Conservation (phyloP, 2,113 vertebrate genomes). For the Gopherus flavomarginatus region DNA sequence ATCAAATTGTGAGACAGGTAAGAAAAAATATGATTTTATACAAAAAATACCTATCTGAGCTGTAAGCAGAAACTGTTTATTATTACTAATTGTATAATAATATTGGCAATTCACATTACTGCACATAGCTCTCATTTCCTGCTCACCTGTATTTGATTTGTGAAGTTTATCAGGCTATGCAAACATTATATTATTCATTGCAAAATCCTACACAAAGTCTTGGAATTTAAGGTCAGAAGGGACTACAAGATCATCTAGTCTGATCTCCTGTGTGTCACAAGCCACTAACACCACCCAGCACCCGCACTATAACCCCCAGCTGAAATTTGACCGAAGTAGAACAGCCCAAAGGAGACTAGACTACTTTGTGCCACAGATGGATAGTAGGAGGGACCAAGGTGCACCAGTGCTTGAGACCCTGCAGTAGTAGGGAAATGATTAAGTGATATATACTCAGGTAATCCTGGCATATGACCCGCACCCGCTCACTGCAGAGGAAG, state of each 20-base stretch:
- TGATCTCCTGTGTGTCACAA: not conserved
- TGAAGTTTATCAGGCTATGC: not conserved
- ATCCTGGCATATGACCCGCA: too few species aligned
- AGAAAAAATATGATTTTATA: conserved; percentile 48
- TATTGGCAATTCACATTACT: not conserved
- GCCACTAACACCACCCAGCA: not conserved
- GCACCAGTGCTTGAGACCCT: too few species aligned
- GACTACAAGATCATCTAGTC: not conserved
- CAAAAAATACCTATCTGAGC: not conserved
- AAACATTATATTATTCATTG: not conserved
- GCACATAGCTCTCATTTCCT: not conserved
- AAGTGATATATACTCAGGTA: too few species aligned
- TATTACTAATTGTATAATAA: not conserved
- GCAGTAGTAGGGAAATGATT: too few species aligned
- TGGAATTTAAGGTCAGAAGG: not conserved
- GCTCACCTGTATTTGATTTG: not conserved
- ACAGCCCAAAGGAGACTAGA: not conserved
- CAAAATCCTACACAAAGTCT: not conserved
- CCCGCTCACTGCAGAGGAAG: too few species aligned
- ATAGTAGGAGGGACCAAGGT: too few species aligned
- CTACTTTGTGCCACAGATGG: not conserved
- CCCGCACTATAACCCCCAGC: not conserved
- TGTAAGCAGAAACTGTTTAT: not conserved
- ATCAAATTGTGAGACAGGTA: conserved; percentile 99
- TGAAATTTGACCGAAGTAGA: not conserved